Conservation (phyloP, 2,888 invertebrate species). For the Nomada fabriciana region DNA sequence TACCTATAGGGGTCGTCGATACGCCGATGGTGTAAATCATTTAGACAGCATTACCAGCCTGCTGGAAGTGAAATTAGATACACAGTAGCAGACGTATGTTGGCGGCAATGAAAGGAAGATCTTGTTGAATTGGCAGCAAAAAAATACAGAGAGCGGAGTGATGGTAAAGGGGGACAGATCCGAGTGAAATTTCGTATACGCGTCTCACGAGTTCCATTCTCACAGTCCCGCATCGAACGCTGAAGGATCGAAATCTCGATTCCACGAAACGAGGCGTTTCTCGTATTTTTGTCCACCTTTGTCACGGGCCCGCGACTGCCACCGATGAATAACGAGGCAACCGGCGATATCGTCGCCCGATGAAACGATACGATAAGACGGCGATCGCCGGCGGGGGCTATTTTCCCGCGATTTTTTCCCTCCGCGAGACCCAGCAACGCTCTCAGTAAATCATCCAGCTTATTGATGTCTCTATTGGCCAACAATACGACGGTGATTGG, state of each 20-base stretch:
- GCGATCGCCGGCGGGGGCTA: background rate
- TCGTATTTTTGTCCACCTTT: background rate
- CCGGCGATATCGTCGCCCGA: constrained; percentile 7
- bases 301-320: constrained; percentile 4
- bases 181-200: background rate
- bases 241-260: background rate
- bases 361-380: constrained; percentile 23
- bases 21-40: constrained; percentile 43
- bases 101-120: background rate
- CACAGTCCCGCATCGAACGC: background rate
- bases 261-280: background rate
- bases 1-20: constrained; percentile 29
- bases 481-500: constrained; percentile 38
- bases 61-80: background rate
- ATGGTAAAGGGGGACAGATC: no score
- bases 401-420: constrained; percentile 28
- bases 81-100: background rate
- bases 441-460: constrained; percentile 33
- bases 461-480: constrained; percentile 45
- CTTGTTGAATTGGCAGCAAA: background rate
- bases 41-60: constrained; percentile 11
- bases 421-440: background rate
- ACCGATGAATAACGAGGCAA: constrained; percentile 7
- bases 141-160: background rate
- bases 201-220: background rate